A percentile compares a stretch with the other conserved stretches of the same genome.
Evolutionary conservation across 37 sponge, comb jelly and placozoan genomes (phyloP).

Genomic region (Aplysina aerophoba): DNA sequence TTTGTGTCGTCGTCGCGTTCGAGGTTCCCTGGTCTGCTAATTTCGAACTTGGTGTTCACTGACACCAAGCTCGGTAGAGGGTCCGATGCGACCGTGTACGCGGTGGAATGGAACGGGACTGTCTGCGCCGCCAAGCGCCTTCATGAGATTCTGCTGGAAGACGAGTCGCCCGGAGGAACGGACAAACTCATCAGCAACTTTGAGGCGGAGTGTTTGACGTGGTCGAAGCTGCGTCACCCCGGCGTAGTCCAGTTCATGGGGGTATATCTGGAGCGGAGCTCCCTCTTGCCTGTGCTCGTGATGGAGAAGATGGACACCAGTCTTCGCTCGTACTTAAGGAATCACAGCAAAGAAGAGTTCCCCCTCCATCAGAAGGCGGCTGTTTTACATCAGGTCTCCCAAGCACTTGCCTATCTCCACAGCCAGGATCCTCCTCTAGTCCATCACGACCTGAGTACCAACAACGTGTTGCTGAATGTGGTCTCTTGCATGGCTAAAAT

Average conservation of each 20-base stretch:
- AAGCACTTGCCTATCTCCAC: constrained; percentile 21
- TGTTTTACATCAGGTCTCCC: constrained; percentile 5
- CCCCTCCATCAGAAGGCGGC: constrained; percentile 14
- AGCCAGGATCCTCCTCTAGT: background rate
- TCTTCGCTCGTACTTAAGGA: background rate
- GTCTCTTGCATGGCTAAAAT: constrained; percentile 1
- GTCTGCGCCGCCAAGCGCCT: constrained; percentile 15
- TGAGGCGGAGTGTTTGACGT: background rate
- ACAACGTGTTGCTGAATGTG: constrained; percentile 9
- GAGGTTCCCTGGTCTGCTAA: too few species aligned
- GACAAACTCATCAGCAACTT: background rate
- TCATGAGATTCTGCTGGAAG: background rate
- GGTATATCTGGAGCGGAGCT: background rate
- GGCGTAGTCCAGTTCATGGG: constrained; percentile 13
- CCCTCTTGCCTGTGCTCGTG: background rate
- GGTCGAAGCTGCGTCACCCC: constrained; percentile 17
- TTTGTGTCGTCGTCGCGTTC: too few species aligned
- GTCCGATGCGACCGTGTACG: background rate
- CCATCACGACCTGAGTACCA: constrained; percentile 5
- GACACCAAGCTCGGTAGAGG: too few species aligned
- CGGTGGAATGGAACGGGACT: background rate
- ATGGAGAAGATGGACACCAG: constrained; percentile 31
- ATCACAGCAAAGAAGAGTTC: background rate
- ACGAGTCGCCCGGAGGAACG: too few species aligned
- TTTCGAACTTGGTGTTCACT: too few species aligned